Conservation (phyloP, 2,113 vertebrate species). For the Siphamia tubifer region DNA sequence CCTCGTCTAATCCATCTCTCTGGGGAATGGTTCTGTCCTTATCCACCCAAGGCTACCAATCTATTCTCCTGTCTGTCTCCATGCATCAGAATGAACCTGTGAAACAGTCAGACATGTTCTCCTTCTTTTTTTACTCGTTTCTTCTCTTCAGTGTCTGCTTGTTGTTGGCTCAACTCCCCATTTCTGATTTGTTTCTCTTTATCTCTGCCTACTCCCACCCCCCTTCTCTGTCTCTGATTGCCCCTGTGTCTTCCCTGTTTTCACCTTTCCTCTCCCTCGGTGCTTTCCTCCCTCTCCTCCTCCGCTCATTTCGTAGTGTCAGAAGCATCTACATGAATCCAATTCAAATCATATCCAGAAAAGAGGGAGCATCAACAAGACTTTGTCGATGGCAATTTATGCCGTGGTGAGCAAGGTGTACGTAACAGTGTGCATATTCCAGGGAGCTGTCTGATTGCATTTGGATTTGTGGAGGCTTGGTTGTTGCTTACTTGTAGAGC, state of each 20-base stretch:
- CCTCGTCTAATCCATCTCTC: conserved; percentile 83
- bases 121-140: conserved; percentile 47
- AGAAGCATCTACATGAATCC: conserved; percentile 57
- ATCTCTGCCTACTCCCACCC: conserved; percentile 31
- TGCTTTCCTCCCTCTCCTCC: conserved; percentile 10
- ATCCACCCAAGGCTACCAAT: conserved; percentile 85
- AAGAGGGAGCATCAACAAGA: conserved; percentile 58
- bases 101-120: conserved; percentile 71
- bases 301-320: conserved; percentile 42
- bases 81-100: conserved; percentile 81
- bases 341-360: conserved; percentile 63
- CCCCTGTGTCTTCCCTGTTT: conserved; percentile 13
- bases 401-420: conserved; percentile 57
- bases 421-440: conserved; percentile 58
- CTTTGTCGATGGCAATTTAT: conserved; percentile 72
- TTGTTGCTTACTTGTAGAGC: conserved; percentile 41
- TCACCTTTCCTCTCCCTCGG: conserved; percentile 31
- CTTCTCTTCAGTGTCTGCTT: conserved; percentile 46
- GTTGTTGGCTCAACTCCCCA: conserved; percentile 4
- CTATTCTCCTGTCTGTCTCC: conserved; percentile 79
- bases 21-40: conserved; percentile 82
- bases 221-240: conserved; percentile 24
- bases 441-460: conserved; percentile 70
- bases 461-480: conserved; percentile 65
- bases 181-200: conserved; percentile 55